Base-by-base conservation (phyloP, 2,113 vertebrate genomes). In the Strigops habroptila region DNA sequence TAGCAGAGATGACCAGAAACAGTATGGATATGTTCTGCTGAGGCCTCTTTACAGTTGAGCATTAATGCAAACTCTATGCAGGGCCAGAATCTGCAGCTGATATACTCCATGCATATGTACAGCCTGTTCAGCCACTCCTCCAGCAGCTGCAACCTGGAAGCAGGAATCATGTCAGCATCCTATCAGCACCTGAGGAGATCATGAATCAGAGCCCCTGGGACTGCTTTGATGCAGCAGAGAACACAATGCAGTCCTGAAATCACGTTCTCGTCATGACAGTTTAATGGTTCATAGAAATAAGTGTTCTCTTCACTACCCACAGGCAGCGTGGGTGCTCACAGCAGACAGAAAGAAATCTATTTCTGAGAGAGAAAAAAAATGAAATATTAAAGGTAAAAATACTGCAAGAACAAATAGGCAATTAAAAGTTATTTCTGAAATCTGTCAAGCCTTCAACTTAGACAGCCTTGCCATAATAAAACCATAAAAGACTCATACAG, bases 401-500 rank as follows among this genome's bases (percentile, higher is more conserved):
- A 86, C 33, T 90, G 30, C 51, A 82, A 88, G 86, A 86, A 86
- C 55, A 94, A 91, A 90, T 25, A 81, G 51, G 43, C 33, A 86
- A 88, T 93, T 91, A 86, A 60, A 95, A 86, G 18, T 48, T 88
- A 77, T 80, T 90, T 83, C 80, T 90, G 93, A 94, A 68, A 89
- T 85, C 65, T 49, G 65, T 43, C 18, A 69, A 87, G 60, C 77
- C 39, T 93, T 86, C 90, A 69, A 77, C 41, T 90, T 44, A 82
- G 63, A 65, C 37, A 80, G 53, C 31, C 31, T 27, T 91, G 35
- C 10, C 60, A 41, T 70, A 92, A 89, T 75, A 82, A 63, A 93
- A 63, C 13, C 25, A 83, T 83, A 63, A 91, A 92, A 92, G 64
- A n/a, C 25, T 63, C 69, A 91, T 67, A 78, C 87, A 95, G 24